Percentiles rank a stretch among this genome's conserved stretches.
Evolutionary conservation across 1,140 invertebrate genomes (phyloP).

Genomic region (Lordiphosa mommai): DNA sequence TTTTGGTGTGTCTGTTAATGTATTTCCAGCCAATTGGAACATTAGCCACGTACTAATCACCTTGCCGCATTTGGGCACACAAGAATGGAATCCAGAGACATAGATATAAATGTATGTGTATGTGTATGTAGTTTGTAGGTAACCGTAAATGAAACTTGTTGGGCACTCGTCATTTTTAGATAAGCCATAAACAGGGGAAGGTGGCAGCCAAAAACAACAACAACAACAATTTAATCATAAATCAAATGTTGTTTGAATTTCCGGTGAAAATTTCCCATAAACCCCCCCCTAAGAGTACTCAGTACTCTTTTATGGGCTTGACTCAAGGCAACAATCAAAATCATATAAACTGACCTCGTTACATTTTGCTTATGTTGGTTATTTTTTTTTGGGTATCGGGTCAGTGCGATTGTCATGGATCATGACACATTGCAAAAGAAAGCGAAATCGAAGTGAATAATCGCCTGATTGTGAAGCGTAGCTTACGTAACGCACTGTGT

Average conservation of each 20-base stretch:
- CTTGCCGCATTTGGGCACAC: slow-evolving; percentile 34
- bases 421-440: slow-evolving; percentile 67
- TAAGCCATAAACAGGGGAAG: slow-evolving; percentile 66
- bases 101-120: neutral
- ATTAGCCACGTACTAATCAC: slow-evolving; percentile 60
- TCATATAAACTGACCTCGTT: slow-evolving; percentile 42
- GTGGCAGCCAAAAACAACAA: too few relatives aligned
- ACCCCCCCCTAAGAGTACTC: neutral
- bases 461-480: slow-evolving; percentile 28
- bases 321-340: slow-evolving; percentile 11
- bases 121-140: neutral
- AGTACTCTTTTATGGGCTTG: neutral
- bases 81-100: slow-evolving; percentile 23
- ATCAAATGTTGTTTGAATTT: slow-evolving; percentile 74
- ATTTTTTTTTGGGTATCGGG: slow-evolving; percentile 14
- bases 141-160: slow-evolving; percentile 57
- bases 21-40: slow-evolving; percentile 37
- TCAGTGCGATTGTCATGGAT: slow-evolving; percentile 56
- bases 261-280: slow-evolving; percentile 55
- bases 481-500: slow-evolving; percentile 34
- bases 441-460: slow-evolving; percentile 58
- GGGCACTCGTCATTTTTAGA: slow-evolving; percentile 42
- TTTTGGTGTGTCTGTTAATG: slow-evolving; percentile 15
- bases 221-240: slow-evolving; percentile 61
- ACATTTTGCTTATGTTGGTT: slow-evolving; percentile 21